Evolutionary conservation across 1,140 invertebrate genomes (phyloP).

Genomic region (Oedothorax gibbosus): DNA sequence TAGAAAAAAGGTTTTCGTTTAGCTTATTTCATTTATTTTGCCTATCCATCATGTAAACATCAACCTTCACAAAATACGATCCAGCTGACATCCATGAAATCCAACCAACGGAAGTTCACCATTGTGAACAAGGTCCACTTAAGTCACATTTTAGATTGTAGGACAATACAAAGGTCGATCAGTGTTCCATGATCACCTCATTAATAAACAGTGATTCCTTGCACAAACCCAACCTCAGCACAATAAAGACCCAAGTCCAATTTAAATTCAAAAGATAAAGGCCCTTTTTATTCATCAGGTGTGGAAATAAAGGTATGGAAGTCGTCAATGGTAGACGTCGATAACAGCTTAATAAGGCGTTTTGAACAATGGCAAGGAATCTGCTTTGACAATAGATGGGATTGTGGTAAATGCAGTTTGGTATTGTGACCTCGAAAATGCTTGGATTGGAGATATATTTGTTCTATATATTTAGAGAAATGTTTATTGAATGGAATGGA

Average conservation of each 20-base stretch:
- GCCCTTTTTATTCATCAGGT: no score
- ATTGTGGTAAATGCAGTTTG: no score
- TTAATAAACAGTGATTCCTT: constrained; percentile 15
- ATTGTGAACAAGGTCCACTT: constrained; percentile 5
- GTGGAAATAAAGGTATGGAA: constrained; percentile 5
- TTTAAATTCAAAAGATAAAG: no score
- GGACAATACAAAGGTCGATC: constrained; percentile 40
- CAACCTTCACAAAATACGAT: no score
- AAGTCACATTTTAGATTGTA: constrained; percentile 9
- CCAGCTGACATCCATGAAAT: background rate
- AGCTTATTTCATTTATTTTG: no score
- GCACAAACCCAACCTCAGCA: background rate
- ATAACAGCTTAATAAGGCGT: constrained; percentile 17
- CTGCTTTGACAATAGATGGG: background rate
- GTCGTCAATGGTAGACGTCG: constrained; percentile 17
- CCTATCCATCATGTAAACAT: no score
- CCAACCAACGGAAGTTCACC: constrained; percentile 8
- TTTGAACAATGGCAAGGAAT: background rate
- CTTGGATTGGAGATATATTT: no score
- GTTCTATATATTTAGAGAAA: no score
- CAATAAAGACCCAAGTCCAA: background rate
- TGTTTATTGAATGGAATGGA: no score
- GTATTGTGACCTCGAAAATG: no score
- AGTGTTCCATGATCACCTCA: background rate
- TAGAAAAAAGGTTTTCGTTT: no score